A percentile compares a stretch with the other conserved stretches of the same genome.
Conservation (phyloP, 2,113 vertebrate genomes). For the Turnix velox region DNA sequence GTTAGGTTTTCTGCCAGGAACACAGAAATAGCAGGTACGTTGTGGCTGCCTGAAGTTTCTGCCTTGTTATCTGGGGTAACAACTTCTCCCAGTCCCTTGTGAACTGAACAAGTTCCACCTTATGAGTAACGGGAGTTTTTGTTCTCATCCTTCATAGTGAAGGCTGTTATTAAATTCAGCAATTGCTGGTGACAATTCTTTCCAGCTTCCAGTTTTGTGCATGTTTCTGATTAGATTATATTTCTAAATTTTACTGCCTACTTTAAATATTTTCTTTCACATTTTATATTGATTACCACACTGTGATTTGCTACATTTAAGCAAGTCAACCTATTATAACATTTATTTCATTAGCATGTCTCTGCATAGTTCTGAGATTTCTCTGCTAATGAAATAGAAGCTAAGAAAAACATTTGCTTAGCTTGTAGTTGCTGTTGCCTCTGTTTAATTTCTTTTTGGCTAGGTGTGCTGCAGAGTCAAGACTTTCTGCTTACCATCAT, state of each 20-base stretch:
- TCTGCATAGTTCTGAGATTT: not conserved
- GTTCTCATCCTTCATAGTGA: not conserved
- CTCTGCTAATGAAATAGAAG: not conserved
- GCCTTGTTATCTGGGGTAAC: not conserved
- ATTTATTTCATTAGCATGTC: not conserved
- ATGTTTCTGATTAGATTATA: not conserved
- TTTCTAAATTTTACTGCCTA: not conserved
- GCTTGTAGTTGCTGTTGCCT: not conserved
- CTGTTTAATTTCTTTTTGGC: not conserved
- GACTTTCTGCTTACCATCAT: not conserved
- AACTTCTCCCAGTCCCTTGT: not conserved
- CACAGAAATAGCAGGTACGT: not conserved
- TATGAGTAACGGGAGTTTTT: accelerated
- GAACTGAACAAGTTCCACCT: not conserved
- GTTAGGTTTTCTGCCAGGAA: not conserved
- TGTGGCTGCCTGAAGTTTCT: not conserved
- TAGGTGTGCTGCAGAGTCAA: not conserved
- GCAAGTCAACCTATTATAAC: not conserved
- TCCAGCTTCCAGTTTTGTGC: not conserved
- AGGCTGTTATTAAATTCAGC: not conserved
- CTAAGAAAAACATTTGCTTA: not conserved
- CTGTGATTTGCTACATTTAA: not conserved
- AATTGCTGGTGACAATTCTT: not conserved
- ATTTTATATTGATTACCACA: not conserved
- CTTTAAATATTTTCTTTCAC: not conserved